Percentiles rank a stretch among this genome's conserved stretches.
Conservation (phyloP, 2,888 invertebrate species). For the Chesias legatella region DNA sequence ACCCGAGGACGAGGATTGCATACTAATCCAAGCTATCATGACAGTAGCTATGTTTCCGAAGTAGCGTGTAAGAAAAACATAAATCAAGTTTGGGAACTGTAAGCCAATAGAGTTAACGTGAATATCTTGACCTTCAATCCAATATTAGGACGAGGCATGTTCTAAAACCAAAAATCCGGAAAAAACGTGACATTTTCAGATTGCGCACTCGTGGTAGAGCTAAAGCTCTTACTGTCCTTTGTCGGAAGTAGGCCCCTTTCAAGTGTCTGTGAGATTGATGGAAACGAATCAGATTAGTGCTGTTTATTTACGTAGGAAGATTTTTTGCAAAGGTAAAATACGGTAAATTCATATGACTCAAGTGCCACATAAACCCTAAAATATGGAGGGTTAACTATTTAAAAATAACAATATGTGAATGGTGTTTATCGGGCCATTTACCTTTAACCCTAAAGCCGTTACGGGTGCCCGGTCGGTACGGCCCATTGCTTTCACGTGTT, state of each 20-base stretch:
- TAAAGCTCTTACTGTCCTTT: no score
- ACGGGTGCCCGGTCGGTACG: slow-evolving; percentile 4
- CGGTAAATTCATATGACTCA: neutral
- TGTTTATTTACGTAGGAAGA: no score
- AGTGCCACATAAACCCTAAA: neutral
- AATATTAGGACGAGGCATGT: no score
- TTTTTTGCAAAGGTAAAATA: no score
- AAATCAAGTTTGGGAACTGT: no score
- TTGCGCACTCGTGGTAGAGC: no score
- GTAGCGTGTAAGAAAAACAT: no score
- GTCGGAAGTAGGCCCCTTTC: no score
- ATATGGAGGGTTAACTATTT: slow-evolving; percentile 1
- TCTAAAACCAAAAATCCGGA: slow-evolving; percentile 4
- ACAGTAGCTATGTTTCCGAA: neutral
- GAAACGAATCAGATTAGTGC: no score
- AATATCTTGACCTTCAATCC: no score
- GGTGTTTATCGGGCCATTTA: slow-evolving; percentile 8
- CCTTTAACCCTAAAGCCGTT: slow-evolving; percentile 7
- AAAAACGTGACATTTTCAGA: neutral
- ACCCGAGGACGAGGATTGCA: slow-evolving; percentile 3
- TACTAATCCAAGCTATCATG: slow-evolving; percentile 6
- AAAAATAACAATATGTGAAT: slow-evolving; percentile 13
- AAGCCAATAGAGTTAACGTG: no score
- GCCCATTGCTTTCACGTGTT: slow-evolving; percentile 3
- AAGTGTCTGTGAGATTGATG: no score